phyloP scores from a whole-genome alignment of 2,888 invertebrate genomes.

The Ectemnius continuus region DNA sequence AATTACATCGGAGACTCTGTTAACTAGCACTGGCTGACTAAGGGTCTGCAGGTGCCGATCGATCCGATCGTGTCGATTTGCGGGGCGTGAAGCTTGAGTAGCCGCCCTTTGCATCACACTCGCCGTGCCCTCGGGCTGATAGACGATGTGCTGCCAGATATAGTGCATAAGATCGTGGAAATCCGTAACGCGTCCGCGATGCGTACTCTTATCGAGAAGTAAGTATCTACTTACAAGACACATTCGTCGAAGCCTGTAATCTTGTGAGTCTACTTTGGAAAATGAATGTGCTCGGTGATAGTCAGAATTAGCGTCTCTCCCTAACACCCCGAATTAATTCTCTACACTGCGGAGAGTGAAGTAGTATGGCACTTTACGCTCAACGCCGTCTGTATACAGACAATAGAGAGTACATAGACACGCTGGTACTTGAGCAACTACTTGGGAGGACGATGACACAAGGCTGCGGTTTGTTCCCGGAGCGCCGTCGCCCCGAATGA shows the following conservation, averaged over 20 bases:
- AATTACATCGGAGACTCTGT: constrained; percentile 50
- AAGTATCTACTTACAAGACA: too few relatives aligned
- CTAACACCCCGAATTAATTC: too few relatives aligned
- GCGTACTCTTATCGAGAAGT: too few relatives aligned
- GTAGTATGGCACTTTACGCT: too few relatives aligned
- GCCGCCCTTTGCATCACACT: constrained; percentile 17
- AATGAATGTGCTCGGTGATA: background rate
- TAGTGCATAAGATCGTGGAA: constrained; percentile 39
- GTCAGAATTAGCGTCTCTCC: background rate
- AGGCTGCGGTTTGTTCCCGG: constrained; percentile 21
- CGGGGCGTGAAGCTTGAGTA: constrained; percentile 39
- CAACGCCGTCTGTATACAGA: too few relatives aligned
- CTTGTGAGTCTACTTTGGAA: too few relatives aligned
- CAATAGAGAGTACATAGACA: too few relatives aligned
- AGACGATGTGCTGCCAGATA: constrained; percentile 32
- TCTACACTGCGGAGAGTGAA: too few relatives aligned
- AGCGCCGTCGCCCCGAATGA: constrained; percentile 18
- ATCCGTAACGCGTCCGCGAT: constrained; percentile 19
- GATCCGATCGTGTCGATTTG: constrained; percentile 58
- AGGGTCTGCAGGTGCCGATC: constrained; percentile 20
- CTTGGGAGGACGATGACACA: constrained; percentile 25
- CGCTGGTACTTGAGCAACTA: too few relatives aligned
- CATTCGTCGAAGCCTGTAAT: too few relatives aligned
- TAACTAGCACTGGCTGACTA: constrained; percentile 49
- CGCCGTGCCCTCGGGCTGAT: constrained; percentile 31